Evolutionary conservation across 2,113 vertebrate species (phyloP).

Genomic region (Prolemur simus): DNA sequence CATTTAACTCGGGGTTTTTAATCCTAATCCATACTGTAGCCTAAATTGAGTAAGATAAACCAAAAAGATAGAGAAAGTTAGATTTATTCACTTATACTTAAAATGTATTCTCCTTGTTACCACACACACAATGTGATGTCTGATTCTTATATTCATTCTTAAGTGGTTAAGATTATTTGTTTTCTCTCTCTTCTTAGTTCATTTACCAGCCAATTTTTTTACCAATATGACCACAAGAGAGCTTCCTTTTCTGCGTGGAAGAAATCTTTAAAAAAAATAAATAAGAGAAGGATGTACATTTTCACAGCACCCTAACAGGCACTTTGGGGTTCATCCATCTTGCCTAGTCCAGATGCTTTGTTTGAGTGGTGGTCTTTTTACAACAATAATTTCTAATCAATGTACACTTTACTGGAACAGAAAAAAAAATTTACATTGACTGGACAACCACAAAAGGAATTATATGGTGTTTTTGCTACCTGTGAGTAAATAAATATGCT

Average conservation of each 20-base stretch:
- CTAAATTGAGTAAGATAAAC: not conserved
- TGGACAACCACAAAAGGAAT: conserved; percentile 59
- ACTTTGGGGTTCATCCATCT: conserved; percentile 55
- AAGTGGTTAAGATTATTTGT: not conserved
- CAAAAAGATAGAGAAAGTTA: not conserved
- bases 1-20: not conserved
- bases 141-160: not conserved
- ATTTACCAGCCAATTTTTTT: conserved; percentile 18
- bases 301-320: conserved; percentile 31
- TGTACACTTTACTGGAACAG: conserved; percentile 68
- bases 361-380: conserved; percentile 49
- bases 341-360: conserved; percentile 35
- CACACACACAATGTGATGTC: not conserved
- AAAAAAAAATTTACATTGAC: conserved; percentile 52
- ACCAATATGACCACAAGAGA: conserved; percentile 2
- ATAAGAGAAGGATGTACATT: not conserved
- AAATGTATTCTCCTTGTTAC: not conserved
- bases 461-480: conserved; percentile 53
- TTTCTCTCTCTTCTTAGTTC: conserved; percentile 22
- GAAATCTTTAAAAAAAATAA: conserved; percentile 60
- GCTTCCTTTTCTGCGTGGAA: conserved; percentile 1
- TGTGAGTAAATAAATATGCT: conserved; percentile 66
- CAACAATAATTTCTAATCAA: conserved; percentile 71
- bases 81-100: conserved; percentile 5
- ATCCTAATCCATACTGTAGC: not conserved